Conservation (phyloP, 2,888 invertebrate species). For the Eristalis arbustorum region DNA sequence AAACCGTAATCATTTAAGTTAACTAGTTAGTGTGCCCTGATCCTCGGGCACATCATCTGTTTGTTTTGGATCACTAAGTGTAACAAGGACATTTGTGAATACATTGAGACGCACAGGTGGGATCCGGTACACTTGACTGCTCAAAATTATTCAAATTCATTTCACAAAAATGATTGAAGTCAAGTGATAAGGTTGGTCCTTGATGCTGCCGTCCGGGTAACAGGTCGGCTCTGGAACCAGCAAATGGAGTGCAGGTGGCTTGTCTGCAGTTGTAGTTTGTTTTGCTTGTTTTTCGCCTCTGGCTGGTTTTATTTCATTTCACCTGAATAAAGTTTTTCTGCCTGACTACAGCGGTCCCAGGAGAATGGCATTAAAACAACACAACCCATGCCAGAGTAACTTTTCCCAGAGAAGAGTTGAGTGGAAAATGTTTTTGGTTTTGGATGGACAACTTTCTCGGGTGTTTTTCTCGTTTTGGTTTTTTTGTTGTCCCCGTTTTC, state of each 20-base stretch:
- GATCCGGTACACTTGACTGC: background rate
- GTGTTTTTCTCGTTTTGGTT: too few relatives aligned
- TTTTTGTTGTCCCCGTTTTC: too few relatives aligned
- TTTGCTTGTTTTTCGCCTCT: background rate
- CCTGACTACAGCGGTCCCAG: constrained; percentile 7
- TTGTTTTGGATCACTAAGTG: too few relatives aligned
- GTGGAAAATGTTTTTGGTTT: constrained; percentile 50
- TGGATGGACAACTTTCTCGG: constrained; percentile 43
- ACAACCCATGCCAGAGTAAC: constrained; percentile 4
- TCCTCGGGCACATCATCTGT: constrained; percentile 50
- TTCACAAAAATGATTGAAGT: constrained; percentile 65
- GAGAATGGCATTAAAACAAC: constrained; percentile 5
- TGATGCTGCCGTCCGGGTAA: background rate
- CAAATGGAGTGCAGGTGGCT: constrained; percentile 23
- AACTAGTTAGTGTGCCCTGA: constrained; percentile 22
- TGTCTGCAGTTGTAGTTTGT: constrained; percentile 16
- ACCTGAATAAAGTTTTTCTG: constrained; percentile 45
- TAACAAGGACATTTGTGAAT: constrained; percentile 5
- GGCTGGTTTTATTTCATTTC: constrained; percentile 10
- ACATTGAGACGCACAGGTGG: background rate
- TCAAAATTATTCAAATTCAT: constrained; percentile 64
- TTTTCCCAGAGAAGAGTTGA: constrained; percentile 35
- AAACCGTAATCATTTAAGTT: constrained; percentile 50
- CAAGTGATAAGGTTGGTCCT: constrained; percentile 54
- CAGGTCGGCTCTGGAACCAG: constrained; percentile 1